Evolutionary conservation across 2,888 invertebrate genomes (phyloP).

Genomic region (Aleiodes testaceus): DNA sequence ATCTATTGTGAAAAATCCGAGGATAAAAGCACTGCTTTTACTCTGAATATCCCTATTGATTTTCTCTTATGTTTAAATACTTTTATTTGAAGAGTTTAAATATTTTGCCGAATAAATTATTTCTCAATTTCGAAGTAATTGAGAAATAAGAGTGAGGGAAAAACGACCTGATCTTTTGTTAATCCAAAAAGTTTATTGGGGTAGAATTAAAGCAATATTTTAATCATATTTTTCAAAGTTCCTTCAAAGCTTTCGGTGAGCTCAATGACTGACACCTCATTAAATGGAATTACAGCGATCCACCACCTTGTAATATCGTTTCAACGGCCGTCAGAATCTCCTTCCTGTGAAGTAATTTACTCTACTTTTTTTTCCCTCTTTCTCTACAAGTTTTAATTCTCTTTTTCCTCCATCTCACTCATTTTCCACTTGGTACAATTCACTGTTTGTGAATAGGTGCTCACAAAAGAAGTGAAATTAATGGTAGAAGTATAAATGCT

Average conservation of each 20-base stretch:
- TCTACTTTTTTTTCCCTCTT: not conserved
- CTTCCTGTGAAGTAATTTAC: constrained; percentile 20
- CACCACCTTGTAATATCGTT: constrained; percentile 11
- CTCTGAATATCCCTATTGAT: not conserved
- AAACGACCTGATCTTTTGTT: no score
- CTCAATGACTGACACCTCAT: constrained; percentile 32
- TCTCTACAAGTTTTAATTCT: not conserved
- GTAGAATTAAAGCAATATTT: no score
- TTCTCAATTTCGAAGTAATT: no score
- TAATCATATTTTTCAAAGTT: not conserved
- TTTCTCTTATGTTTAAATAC: not conserved
- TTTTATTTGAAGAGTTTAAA: no score
- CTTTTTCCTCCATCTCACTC: constrained; percentile 13
- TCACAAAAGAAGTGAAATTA: constrained; percentile 19
- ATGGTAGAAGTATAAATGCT: not conserved
- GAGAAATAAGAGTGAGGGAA: no score
- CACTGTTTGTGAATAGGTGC: constrained; percentile 8
- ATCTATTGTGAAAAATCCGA: constrained; percentile 15
- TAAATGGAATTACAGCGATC: constrained; percentile 21
- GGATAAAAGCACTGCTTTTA: constrained; percentile 13
- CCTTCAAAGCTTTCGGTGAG: not conserved
- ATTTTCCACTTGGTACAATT: constrained; percentile 23
- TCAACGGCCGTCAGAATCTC: constrained; percentile 19
- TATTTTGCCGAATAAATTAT: no score
- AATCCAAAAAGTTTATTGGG: no score